Base-by-base conservation (phyloP, 2,797 vertebrate species). In the Notolepis coatsorum region DNA sequence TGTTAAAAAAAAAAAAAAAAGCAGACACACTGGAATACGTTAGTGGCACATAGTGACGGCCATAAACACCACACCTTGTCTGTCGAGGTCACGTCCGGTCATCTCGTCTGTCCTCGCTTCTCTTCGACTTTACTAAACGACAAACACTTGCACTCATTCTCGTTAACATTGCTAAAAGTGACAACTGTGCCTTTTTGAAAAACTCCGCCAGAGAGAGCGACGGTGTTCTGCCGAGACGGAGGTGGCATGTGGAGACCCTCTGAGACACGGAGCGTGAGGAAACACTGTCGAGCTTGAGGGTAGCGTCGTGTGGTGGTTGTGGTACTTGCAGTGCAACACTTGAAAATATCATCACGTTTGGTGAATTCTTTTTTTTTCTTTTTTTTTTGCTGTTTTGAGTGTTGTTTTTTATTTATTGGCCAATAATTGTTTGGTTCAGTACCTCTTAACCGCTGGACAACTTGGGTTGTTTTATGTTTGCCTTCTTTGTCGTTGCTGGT, bases 321-420 rank as follows among this genome's bases (percentile, higher is more conserved):
- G 81, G 84, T 86, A 88, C 86, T 84, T 81, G 83, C 82, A 73
- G 78, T 84, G 79, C 81, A 84, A 89, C 84, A 89, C 87, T 88
- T 89, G 84, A 89, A 88, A 85, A 76, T 81, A 79, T 87, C 52
- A 56, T 56, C 77, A 81, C 54, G 79, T 80, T 70, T 52, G 71
- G 75, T 68, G 51, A 39, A 73, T 67, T 1, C 21, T 50, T 18
- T 15, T 47, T 47, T 12, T 47, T 47, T 10, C 27, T 20, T 12
- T 31, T 81, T 54, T 52, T 78, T 74, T 45, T 66, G 69, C 72
- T 79, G 65, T 80, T 24, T 48, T 71, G 68, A 76, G 66, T 61
- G 58, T 80, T 77, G 82, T 75, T 73, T 66, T 84, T 47, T 91
- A 90, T 89, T 91, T 90, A 90, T 91, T 88, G 81, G 85, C 84